Evolutionary conservation across 2,113 vertebrate genomes (phyloP), one percentile per base, ranked within the genome.

Genomic region (Taxidea taxus): DNA sequence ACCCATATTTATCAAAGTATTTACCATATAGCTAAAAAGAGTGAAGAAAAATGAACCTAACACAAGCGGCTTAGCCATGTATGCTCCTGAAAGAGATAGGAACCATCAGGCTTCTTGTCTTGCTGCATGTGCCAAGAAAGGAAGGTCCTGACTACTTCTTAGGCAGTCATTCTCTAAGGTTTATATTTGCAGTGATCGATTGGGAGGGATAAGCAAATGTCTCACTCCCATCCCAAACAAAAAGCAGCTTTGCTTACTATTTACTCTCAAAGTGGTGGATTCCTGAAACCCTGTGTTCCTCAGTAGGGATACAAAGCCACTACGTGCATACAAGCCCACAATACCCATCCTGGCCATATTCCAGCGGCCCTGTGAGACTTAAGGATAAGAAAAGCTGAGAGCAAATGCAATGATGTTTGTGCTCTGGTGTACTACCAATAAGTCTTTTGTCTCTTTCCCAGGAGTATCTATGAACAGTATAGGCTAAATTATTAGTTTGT

Each of bases 351-450:
- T 34, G 42, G 29, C 15, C 34, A 7, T 39, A 49, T 18, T 31
- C 4, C 18, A 6, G 16, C 7, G 4, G 37, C 15, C 16, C 6
- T 23, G 13, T 70, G 62, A 70, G 14, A 80, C 62, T 3, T 44
- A 13, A 6, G 16, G 21, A 92, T 44, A 8, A 44, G 29, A 23
- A 39, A 16, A 37, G 4, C 44, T 64, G 54, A 82, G 3, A 21
- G 29, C 10, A 29, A 29, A 31, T 21, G 37, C 4, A 2, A 54
- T n/a, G n/a, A 29, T 70, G 18, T 2, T 34, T 0, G 0, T 44
- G 54, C 21, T 66, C 25, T 18, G 23, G 2, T 29, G 49, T 47
- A 18, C 3, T 70, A 0, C 54, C 42, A 37, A 20, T 12, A 3
- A 74, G 54, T 42, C 58, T 6, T 29, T 42, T 31, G 3, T 92